These are phyloP conservation scores for Lepidotrigona ventralis DNA, from an alignment of 1,140 invertebrate species.

Conservation along the genomic window DNA sequence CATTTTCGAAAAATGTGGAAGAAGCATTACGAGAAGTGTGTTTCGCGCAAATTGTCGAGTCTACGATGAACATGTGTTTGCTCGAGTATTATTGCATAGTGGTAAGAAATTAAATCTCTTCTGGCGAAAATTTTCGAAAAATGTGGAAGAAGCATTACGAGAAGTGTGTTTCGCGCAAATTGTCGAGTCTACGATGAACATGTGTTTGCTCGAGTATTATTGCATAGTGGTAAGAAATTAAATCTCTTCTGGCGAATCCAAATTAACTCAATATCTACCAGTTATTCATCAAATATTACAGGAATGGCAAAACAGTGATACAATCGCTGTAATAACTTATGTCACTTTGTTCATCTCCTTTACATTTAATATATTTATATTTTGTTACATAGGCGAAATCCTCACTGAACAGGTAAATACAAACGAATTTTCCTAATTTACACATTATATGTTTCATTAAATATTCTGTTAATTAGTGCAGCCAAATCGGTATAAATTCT, in stretches of 20 bases:
- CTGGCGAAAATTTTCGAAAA: too few relatives aligned
- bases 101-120: constrained; percentile 25
- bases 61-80: constrained; percentile 2
- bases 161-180: too few relatives aligned
- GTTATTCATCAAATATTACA: constrained; percentile 19
- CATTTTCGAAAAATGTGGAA: constrained; percentile 37
- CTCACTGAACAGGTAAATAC: too few relatives aligned
- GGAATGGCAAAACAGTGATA: constrained; percentile 60
- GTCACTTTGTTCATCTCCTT: constrained; percentile 61
- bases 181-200: too few relatives aligned
- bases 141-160: too few relatives aligned
- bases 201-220: too few relatives aligned
- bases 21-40: constrained; percentile 47
- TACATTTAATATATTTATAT: too few relatives aligned
- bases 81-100: constrained; percentile 8
- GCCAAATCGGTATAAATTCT: constrained; percentile 35
- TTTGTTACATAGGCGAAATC: too few relatives aligned
- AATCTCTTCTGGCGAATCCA: too few relatives aligned
- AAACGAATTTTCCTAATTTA: too few relatives aligned
- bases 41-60: constrained; percentile 34
- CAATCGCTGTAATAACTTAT: constrained; percentile 54
- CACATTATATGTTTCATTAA: neutral
- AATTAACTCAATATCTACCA: too few relatives aligned
- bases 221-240: too few relatives aligned
- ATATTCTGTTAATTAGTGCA: constrained; percentile 18